phyloP scores from a whole-genome alignment of 2,113 vertebrate genomes.

The Calypte anna region DNA sequence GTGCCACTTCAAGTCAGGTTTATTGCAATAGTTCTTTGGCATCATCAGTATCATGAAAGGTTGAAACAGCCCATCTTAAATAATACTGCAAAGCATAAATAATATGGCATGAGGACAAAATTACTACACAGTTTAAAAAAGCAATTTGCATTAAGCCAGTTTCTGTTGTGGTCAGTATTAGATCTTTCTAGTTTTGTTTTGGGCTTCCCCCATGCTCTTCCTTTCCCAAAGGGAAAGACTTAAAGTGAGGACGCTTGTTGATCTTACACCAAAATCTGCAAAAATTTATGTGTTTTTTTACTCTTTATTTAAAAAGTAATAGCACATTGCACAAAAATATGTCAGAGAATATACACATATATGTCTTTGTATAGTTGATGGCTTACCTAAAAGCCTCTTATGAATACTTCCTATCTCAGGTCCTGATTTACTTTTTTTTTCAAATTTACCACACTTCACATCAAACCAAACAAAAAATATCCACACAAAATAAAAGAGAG shows the following conservation, averaged over 20 bases:
- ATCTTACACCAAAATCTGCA: neutral
- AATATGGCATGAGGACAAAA: neutral
- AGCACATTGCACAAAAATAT: neutral
- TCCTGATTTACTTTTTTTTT: neutral
- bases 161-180: neutral
- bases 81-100: neutral
- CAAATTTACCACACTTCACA: neutral
- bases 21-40: neutral
- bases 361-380: neutral
- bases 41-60: neutral
- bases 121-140: neutral
- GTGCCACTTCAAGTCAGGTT: neutral
- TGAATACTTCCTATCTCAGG: neutral
- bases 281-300: neutral
- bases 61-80: neutral
- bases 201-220: neutral
- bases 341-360: neutral
- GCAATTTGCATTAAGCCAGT: accelerated
- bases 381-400: neutral
- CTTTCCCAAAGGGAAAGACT: neutral
- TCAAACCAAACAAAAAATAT: neutral
- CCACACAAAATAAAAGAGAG: neutral
- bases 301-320: neutral
- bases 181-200: neutral
- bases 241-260: neutral